Conservation (phyloP, 2,888 invertebrate species). For the Ditula angustiorana region DNA sequence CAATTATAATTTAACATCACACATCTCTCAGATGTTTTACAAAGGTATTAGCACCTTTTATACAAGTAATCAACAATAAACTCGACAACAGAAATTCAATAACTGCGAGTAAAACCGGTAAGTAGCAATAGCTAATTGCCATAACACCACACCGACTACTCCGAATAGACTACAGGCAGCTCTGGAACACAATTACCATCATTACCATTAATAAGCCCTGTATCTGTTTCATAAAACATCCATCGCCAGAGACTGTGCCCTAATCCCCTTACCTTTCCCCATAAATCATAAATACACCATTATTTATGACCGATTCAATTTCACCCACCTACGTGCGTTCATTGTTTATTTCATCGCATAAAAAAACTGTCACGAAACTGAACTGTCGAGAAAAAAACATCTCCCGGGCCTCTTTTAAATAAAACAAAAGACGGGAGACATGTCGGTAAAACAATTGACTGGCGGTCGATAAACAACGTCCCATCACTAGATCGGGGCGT, state of each 20-base stretch:
- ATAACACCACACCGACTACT: conserved; percentile 12
- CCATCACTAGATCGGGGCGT: conserved; percentile 53
- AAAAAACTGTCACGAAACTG: conserved; percentile 60
- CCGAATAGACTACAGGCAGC: too few relatives aligned
- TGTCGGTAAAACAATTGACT: conserved; percentile 83
- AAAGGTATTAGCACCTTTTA: too few relatives aligned
- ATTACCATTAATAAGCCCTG: conserved; percentile 36
- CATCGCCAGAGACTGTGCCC: conserved; percentile 39
- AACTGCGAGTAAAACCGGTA: neutral
- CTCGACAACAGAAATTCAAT: neutral
- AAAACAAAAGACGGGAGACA: conserved; percentile 84
- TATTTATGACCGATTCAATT: conserved; percentile 83
- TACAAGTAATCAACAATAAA: neutral
- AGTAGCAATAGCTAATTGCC: conserved; percentile 9
- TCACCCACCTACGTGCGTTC: conserved; percentile 70
- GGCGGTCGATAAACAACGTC: conserved; percentile 54
- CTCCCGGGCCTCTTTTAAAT: conserved; percentile 77
- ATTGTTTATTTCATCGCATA: conserved; percentile 73
- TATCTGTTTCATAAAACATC: conserved; percentile 42
- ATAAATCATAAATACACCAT: conserved; percentile 81
- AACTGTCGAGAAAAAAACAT: conserved; percentile 65
- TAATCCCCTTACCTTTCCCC: conserved; percentile 48
- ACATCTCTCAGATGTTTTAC: too few relatives aligned
- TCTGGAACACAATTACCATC: conserved; percentile 28
- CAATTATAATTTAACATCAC: too few relatives aligned